phyloP scores from a whole-genome alignment of 35 echinoderm and acorn worm genomes.

The Heliocidaris erythrogramma region DNA sequence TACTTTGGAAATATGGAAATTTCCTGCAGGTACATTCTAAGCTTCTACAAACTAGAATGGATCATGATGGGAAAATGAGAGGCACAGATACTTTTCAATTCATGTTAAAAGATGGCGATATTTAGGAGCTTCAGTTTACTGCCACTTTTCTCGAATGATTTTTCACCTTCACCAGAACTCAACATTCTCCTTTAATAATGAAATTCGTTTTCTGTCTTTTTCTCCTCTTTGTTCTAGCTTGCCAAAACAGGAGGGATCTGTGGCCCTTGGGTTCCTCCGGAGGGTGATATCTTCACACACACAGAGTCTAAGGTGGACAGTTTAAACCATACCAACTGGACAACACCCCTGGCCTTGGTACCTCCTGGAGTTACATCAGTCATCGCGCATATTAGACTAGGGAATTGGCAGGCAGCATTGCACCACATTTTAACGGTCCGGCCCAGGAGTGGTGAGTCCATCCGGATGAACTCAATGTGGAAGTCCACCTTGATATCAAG shows the following conservation, averaged over 20 bases:
- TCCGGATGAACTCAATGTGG: neutral
- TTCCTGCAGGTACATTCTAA: too few relatives aligned
- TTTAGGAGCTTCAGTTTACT: too few relatives aligned
- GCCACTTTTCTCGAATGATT: too few relatives aligned
- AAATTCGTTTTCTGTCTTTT: neutral
- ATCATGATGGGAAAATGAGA: too few relatives aligned
- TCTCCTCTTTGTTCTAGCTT: neutral
- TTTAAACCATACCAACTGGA: conserved; percentile 73
- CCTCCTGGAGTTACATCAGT: conserved; percentile 85
- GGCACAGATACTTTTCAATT: too few relatives aligned
- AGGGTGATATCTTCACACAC: conserved; percentile 92
- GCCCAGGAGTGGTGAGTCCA: conserved; percentile 72
- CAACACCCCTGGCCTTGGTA: conserved; percentile 64
- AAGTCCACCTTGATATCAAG: too few relatives aligned
- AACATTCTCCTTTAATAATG: too few relatives aligned
- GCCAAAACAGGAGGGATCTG: conserved; percentile 54
- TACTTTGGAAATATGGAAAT: too few relatives aligned
- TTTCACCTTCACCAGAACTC: too few relatives aligned
- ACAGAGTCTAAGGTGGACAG: conserved; percentile 68
- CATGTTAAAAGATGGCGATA: too few relatives aligned
- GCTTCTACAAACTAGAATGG: too few relatives aligned
- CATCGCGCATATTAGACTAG: conserved; percentile 88
- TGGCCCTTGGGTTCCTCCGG: conserved; percentile 93
- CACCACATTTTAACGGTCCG: conserved; percentile 71
- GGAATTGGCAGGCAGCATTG: conserved; percentile 86